Evolutionary conservation across 2,888 invertebrate genomes (phyloP), one percentile per base, ranked within the genome.

Genomic region (Stenchaetothrips biformis): DNA sequence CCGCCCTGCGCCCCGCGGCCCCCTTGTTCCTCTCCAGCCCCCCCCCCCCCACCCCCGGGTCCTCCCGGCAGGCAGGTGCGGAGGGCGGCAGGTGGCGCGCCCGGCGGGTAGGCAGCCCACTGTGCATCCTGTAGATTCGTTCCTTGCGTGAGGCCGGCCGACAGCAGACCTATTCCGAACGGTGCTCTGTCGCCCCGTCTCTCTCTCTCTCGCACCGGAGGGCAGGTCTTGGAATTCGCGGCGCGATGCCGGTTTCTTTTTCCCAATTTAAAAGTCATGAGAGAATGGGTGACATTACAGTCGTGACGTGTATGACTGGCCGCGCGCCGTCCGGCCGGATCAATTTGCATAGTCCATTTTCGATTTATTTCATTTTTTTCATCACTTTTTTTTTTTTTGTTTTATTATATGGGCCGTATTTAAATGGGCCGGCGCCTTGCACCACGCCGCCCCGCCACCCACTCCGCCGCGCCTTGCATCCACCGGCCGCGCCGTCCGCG

Each of bases 281-380:
- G 67, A 21, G 67, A 74, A 74, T 21, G 67, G 67, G 67, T 74
- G 67, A 74, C 67, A 74, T 74, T 74, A 74, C 67, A 25, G 67
- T 37, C n/a, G 37, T 37, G 37, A 37, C 37, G 37, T 37, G 37
- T 37, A 37, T 37, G 37, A 37, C 37, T 37, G 67, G 67, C 21
- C 59, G 25, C 25, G 67, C 67, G 67, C 9, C 21, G 67, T 18
- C 62, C n/a, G 62, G 62, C 62, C 62, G n/a, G 62, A 59, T 59
- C 16, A 16, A 74, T 74, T 74, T 74, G 67, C 67, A 74, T 74
- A 74, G 67, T 74, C 67, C 67, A 74, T 74, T 74, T 74, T 74
- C 67, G 67, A 74, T 74, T 74, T 74, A 74, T 74, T 74, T 74
- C 67, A 74, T 74, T 74, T 74, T 67, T 74, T 74, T 8, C 67